Base-by-base conservation (phyloP, 2,113 vertebrate species). In the Urocitellus parryii region DNA sequence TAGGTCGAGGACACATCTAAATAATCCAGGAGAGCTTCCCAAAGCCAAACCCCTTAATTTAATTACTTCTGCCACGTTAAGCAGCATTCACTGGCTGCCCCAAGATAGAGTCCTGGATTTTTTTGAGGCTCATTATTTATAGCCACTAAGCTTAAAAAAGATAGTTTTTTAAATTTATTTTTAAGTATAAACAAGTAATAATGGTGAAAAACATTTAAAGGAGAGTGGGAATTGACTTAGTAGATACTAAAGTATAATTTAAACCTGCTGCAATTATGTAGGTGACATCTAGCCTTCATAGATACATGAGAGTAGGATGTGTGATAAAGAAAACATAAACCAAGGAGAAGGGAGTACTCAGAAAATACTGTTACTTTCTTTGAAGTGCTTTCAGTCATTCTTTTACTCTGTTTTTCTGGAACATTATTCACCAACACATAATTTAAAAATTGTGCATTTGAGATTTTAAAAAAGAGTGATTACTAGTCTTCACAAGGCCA, bases 221-320 rank as follows among this genome's bases (percentile, higher is more conserved):
- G 12, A 77, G 2, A 4, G 12, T 77, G 2, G 8, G 25, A 61
- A n/a, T 61, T 72, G 1, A 61, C 39, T 20, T 72, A 77, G 18
- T 89, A 68, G 51, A 39, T 68, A 61, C 42, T 73, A 72, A 93
- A 85, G 72, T 78, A 82, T 18, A 80, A 34, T 58, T 95, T 77
- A 78, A 85, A 76, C 20, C 48, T 80, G 27, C 1, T 48, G 34
- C 83, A 88, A 92, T 73, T 74, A 82, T 37, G 25, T 25, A 74
- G 34, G 34, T 84, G 84, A 29, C 34, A 86, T 6, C 39, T 78
- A 82, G 8, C 7, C 13, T 88, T 83, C 42, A 65, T 45, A 24
- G 18, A 81, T 56, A 63, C 24, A n/a, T 48, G 14, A 79, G 53
- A 87, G 83, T 4, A 32, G 32, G 51, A 27, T n/a, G 34, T 39